Evolutionary conservation across 2,888 invertebrate species (phyloP), one percentile per base, ranked within the genome.

Genomic region (Cabera pusaria): DNA sequence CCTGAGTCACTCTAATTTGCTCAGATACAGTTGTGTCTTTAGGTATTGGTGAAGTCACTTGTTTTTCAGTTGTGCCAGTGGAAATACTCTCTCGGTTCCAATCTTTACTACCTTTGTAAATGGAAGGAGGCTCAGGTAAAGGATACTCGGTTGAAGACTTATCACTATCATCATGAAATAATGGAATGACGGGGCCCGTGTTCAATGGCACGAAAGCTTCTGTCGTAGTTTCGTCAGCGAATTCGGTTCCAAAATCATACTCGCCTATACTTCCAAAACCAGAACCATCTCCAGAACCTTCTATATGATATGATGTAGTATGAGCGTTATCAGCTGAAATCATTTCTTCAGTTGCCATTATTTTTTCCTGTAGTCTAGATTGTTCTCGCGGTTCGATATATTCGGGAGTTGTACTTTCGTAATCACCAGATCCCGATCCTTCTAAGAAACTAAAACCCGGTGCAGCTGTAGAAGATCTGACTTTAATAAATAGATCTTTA

Each of bases 1-100:
- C 71, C 43, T 79, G 79, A 5, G 86, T 83, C 21, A 71, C 76
- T 49, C 83, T 62, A 34, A 87, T 83, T 64, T 81, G 81, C 63
- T 87, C 80, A 14, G 81, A 88, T 22, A 85, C 67, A 18, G 86
- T 86, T 5, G 87, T 87, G 33, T 87, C 86, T 39, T 90, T 72
- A 10, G 75, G 59, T 21, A 72, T 65, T 35, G 73, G 61, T 11
- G 75, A 70, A 8, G 79, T 78, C 8, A 59, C 54, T 19, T 60
- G 46, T 52, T 69, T 73, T 54, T 72, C 73, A 5, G 77, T 72
- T 7, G 64, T 49, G 23, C 52, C 52, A 19, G 72, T 48, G 8
- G 55, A 44, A 9, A 55, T 56, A 35, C 58, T 57, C 33, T 70
- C 66, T 5, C 43, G 64, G 39, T 78, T 72, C 83, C 84, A 86